Percentiles rank a stretch among this genome's conserved stretches.
These are phyloP conservation scores for Microtus oregoni DNA, from an alignment of 2,113 vertebrate genomes.

Conservation along the genomic window DNA sequence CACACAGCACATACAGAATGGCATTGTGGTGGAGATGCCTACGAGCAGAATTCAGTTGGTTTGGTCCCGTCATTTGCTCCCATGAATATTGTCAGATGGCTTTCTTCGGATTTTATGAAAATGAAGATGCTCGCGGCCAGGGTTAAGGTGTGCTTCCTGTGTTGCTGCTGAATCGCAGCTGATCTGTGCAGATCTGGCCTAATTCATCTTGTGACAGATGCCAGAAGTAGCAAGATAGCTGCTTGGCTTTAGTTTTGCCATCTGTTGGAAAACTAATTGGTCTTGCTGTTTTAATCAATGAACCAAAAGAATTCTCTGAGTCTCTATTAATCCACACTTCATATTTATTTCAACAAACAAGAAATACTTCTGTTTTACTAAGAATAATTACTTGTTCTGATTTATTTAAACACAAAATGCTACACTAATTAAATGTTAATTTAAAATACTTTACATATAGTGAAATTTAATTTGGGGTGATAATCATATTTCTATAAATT, in stretches of 20 bases:
- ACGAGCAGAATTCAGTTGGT: constrained; percentile 17
- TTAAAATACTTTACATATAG: background rate
- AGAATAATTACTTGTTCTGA: background rate
- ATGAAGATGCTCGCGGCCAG: background rate
- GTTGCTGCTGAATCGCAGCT: constrained; percentile 42
- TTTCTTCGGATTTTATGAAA: constrained; percentile 16
- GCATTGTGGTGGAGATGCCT: constrained; percentile 6
- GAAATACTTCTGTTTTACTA: background rate
- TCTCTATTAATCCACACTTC: background rate
- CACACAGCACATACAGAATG: background rate
- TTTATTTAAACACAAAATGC: background rate
- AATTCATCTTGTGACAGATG: constrained; percentile 69
- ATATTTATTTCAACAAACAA: constrained; percentile 23
- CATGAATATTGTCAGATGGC: background rate
- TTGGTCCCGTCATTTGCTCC: background rate
- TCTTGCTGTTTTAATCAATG: constrained; percentile 76
- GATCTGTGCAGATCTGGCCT: constrained; percentile 9
- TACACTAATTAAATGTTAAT: background rate
- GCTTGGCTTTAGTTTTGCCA: constrained; percentile 67
- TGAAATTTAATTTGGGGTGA: background rate
- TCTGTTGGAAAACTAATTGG: constrained; percentile 74
- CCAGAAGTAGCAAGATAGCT: constrained; percentile 72
- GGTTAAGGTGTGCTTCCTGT: background rate
- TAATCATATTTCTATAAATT: constrained; percentile 3
- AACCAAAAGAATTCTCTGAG: constrained; percentile 69